phyloP scores from a whole-genome alignment of 2,888 invertebrate genomes.

The Macroteleia sp. region DNA sequence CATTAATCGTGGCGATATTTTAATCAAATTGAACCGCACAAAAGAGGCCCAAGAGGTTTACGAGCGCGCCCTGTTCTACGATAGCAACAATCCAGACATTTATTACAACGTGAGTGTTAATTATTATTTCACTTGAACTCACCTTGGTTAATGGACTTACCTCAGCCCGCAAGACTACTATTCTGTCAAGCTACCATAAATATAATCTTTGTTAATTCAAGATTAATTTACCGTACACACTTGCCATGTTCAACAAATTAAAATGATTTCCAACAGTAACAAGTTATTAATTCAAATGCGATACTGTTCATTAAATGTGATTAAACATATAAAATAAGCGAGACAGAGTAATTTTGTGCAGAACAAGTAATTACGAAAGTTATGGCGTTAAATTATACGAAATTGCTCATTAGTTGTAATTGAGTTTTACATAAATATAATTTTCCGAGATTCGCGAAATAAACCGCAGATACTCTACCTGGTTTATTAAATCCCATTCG shows the following conservation, averaged over 20 bases:
- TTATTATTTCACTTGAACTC: no score
- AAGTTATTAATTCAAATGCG: conserved; percentile 4
- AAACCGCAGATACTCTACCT: conserved; percentile 17
- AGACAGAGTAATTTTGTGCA: conserved; percentile 8
- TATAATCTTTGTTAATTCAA: background rate
- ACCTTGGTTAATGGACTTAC: no score
- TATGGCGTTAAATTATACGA: conserved; percentile 21
- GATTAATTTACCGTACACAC: background rate
- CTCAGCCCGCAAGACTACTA: no score
- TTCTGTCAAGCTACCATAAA: background rate
- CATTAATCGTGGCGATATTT: conserved; percentile 97
- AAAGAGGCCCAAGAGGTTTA: conserved; percentile 97
- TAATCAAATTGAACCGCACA: conserved; percentile 96
- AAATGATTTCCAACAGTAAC: background rate
- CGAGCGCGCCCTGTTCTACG: conserved; percentile 95
- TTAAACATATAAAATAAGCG: conserved; percentile 18
- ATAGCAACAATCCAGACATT: conserved; percentile 96
- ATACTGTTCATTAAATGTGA: conserved; percentile 8
- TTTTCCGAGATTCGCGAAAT: conserved; percentile 17
- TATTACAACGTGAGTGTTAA: conserved; percentile 93
- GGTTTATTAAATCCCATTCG: conserved; percentile 26
- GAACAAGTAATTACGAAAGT: conserved; percentile 33
- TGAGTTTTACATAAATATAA: conserved; percentile 41
- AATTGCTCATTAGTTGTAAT: conserved; percentile 49
- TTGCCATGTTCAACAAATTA: background rate